Evolutionary conservation across 2,113 vertebrate species (phyloP), one percentile per base, ranked within the genome.

Genomic region (Thomomys bottae): DNA sequence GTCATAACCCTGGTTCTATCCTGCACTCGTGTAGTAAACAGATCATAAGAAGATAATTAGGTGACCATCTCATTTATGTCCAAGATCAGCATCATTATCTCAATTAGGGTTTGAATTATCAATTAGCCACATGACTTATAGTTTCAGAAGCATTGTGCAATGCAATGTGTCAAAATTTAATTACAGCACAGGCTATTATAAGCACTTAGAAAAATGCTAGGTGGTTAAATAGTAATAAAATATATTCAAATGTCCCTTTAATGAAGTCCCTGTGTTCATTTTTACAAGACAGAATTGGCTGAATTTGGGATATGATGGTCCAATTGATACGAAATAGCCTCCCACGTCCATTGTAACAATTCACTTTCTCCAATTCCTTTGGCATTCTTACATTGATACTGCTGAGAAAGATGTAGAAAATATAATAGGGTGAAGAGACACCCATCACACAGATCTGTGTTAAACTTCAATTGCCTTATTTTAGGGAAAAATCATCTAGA

Each of bases 51-150:
- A 96, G 40, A 63, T 95, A 96, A 97, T 97, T 96, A 96, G 77
- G 73, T 95, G 79, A 78, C 66, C 94, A 82, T 94, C 82, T 96
- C 87, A 88, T 2, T 88, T 38, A 93, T 94, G 84, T 91, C 95
- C 83, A 92, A 96, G 95, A 95, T 77, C 66, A 71, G 66, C 57
- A 95, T 98, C 93, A 94, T 97, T 96, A 96, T 95, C 76, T 97
- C 91, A 97, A 96, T 97, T 97, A 96, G 57, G 36, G 32, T 63
- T 73, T 97, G 94, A 97, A 95, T 96, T 97, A 97, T 97, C 96
- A 97, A 96, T 97, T 97, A 97, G 20, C 93, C 85, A 64, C 87
- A 92, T 45, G 86, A 96, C 80, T 91, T 89, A 94, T 87, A 92
- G 86, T 95, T 97, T 72, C 57, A 84, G 89, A 95, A 95, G 57